These are phyloP conservation scores for Hypotaenidia philippensis DNA, from an alignment of 2,797 vertebrate species.

Conservation along the genomic window DNA sequence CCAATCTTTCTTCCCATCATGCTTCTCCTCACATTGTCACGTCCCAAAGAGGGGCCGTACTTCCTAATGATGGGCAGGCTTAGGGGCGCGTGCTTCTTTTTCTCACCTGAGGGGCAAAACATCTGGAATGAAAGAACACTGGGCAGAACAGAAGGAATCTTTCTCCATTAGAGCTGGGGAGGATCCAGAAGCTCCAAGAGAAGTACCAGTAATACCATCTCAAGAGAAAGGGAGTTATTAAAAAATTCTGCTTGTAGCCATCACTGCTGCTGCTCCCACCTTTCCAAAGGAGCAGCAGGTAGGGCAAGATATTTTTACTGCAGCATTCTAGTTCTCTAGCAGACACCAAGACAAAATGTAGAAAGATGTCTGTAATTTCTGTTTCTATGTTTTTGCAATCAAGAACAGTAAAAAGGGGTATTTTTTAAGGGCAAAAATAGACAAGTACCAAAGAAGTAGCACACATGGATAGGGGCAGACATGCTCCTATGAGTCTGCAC, in stretches of 20 bases:
- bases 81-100: not conserved
- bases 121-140: not conserved
- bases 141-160: not conserved
- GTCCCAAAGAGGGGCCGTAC: not conserved
- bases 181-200: not conserved
- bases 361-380: not conserved
- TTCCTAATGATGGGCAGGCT: not conserved
- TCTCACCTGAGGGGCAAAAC: not conserved
- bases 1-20: not conserved
- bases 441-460: not conserved
- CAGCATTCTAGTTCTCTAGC: not conserved
- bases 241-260: not conserved
- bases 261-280: not conserved
- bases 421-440: not conserved
- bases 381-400: not conserved
- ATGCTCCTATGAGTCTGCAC: not conserved
- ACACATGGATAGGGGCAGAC: rapidly evolving
- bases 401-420: not conserved
- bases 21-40: not conserved
- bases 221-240: not conserved
- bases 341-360: not conserved
- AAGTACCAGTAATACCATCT: not conserved
- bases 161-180: not conserved
- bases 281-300: not conserved
- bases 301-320: not conserved